Base-by-base conservation (phyloP, 2,797 vertebrate genomes). In the Atherinosoma microstoma region DNA sequence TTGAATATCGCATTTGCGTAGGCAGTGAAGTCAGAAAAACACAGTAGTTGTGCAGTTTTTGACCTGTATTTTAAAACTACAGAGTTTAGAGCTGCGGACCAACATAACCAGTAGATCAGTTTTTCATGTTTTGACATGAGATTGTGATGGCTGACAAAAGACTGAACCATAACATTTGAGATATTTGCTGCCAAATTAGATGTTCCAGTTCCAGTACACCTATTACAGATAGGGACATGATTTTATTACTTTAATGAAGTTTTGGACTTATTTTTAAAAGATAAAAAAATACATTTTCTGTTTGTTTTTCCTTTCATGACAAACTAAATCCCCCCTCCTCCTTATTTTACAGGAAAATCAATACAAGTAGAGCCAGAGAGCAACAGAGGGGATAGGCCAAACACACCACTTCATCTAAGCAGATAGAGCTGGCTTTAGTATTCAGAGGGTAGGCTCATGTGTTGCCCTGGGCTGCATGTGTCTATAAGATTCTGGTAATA, bases 401-500 rank as follows among this genome's bases (percentile, higher is more conserved):
- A 67, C 56, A 18, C 73, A 27, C 10, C 68, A 35, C 58, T 73
- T 47, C 56, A 73, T 68, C 40, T 61, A 4, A 69, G 63, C 71
- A 75, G 69, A 74, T 67, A 20, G 15, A 58, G 53, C 29, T 42
- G 58, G 58, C 30, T 67, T 78, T 42, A 66, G 73, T 38, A 74
- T 71, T 78, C 75, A 75, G 69, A 35, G 58, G 40, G 58, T 53
- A 49, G 68, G 69, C 47, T 70, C 59, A n/a, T 63, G 69, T 32
- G 60, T 67, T 71, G 70, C 79, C 67, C 57, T 74, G 47, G 75
- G 78, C 60, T 67, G 62, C 78, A 70, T 66, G 58, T 65, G 80
- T 58, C 80, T 73, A 64, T 58, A 73, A 63, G 72, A 83, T 57
- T 79, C 45, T 75, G 71, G 47, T 85, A 74, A 83, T 66, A 65